A percentile compares a stretch with the other conserved stretches of the same genome.
Conservation (phyloP, 1,140 invertebrate species). For the Metopolophium dirhodum region DNA sequence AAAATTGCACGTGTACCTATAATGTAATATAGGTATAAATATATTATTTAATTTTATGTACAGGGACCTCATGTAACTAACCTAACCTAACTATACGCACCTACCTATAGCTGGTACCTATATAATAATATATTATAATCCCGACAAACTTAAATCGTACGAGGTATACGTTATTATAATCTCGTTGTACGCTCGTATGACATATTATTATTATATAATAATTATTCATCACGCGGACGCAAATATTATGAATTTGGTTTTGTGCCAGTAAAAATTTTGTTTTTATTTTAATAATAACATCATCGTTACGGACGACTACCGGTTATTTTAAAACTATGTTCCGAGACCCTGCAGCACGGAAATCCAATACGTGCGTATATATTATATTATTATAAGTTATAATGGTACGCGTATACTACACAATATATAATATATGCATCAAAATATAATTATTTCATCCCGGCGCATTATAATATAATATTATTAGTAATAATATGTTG, state of each 20-base stretch:
- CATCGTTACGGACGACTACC: background rate
- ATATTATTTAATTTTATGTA: background rate
- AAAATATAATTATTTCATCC: no score
- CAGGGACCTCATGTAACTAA: background rate
- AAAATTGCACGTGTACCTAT: no score
- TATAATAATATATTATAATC: background rate
- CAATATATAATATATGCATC: no score
- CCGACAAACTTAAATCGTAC: background rate
- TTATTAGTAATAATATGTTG: no score
- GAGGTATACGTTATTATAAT: background rate
- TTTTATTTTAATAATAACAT: conserved; percentile 20
- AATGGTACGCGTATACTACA: background rate
- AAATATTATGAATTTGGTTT: background rate
- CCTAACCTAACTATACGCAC: no score
- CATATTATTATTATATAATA: background rate
- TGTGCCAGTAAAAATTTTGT: background rate
- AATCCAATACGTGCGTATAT: conserved; percentile 1
- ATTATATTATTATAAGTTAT: background rate
- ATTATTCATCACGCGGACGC: background rate
- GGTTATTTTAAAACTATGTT: background rate
- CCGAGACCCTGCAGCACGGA: background rate
- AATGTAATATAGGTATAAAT: background rate
- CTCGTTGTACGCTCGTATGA: background rate
- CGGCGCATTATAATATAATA: no score
- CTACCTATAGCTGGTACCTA: background rate